Conservation (phyloP, 1,140 invertebrate species). For the Drosophila serrata region DNA sequence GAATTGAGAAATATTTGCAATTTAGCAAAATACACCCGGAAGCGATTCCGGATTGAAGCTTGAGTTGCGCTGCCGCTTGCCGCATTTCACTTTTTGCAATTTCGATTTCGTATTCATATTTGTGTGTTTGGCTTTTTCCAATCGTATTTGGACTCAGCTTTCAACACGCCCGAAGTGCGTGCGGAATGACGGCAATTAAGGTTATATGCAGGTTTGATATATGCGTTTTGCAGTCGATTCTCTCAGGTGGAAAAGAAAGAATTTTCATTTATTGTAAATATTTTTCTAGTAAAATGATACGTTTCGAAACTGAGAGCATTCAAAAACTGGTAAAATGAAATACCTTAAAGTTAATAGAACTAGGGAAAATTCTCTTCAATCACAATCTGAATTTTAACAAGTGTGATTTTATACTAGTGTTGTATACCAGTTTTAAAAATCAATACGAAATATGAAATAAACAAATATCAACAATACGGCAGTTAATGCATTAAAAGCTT, state of each 20-base stretch:
- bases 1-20: conserved; percentile 83
- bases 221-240: background rate
- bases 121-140: conserved; percentile 47
- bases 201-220: conserved; percentile 21
- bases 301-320: too few species aligned
- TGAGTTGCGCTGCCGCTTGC: conserved; percentile 27
- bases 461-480: too few species aligned
- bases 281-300: too few species aligned
- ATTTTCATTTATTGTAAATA: too few species aligned
- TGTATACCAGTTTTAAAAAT: background rate
- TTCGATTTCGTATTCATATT: conserved; percentile 43
- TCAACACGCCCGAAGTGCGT: conserved; percentile 59
- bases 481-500: too few species aligned
- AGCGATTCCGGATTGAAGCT: conserved; percentile 63
- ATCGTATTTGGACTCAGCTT: conserved; percentile 26
- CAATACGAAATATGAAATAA: background rate
- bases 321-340: too few species aligned
- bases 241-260: background rate
- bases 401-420: background rate
- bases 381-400: too few species aligned
- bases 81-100: conserved; percentile 9
- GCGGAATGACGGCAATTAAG: conserved; percentile 75
- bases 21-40: conserved; percentile 81
- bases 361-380: background rate
- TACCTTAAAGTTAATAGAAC: background rate